phyloP scores from a whole-genome alignment of 2,797 vertebrate genomes.

The Peromyscus attwateri region DNA sequence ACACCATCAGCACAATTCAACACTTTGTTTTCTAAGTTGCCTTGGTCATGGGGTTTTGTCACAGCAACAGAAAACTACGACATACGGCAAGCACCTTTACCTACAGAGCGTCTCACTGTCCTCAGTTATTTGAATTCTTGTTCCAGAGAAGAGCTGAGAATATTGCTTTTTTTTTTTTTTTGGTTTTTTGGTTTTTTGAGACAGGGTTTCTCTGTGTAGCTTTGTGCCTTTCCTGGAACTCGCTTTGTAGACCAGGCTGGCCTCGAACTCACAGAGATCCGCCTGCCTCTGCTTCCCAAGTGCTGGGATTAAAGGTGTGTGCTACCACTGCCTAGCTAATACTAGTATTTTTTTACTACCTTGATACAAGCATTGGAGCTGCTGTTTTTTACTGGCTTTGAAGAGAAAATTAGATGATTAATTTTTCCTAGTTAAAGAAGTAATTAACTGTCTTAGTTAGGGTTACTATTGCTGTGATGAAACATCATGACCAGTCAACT shows the following conservation, averaged over 20 bases:
- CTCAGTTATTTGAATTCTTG: conserved; percentile 10
- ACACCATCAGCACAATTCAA: neutral
- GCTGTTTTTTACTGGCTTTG: conserved; percentile 54
- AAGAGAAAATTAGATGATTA: conserved; percentile 50
- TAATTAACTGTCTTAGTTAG: neutral
- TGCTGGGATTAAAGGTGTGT: too few species aligned
- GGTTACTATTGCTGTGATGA: neutral
- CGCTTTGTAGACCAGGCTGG: too few species aligned
- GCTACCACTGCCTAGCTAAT: neutral
- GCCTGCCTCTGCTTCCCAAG: too few species aligned
- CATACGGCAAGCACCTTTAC: neutral
- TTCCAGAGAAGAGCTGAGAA: conserved; percentile 20
- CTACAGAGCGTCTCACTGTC: neutral
- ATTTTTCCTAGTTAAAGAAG: conserved; percentile 45
- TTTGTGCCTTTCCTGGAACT: too few species aligned
- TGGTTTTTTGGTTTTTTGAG: too few species aligned
- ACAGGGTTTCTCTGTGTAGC: too few species aligned
- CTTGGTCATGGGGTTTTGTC: neutral
- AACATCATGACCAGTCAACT: neutral
- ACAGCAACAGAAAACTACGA: neutral
- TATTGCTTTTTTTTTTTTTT: too few species aligned
- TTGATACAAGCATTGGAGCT: conserved; percentile 5
- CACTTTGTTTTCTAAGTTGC: neutral
- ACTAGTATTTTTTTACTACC: neutral
- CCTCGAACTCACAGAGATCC: too few species aligned